Percentiles rank a stretch among this genome's conserved stretches.
Evolutionary conservation across 2,113 vertebrate genomes (phyloP).

Genomic region (Trematocara zebra): DNA sequence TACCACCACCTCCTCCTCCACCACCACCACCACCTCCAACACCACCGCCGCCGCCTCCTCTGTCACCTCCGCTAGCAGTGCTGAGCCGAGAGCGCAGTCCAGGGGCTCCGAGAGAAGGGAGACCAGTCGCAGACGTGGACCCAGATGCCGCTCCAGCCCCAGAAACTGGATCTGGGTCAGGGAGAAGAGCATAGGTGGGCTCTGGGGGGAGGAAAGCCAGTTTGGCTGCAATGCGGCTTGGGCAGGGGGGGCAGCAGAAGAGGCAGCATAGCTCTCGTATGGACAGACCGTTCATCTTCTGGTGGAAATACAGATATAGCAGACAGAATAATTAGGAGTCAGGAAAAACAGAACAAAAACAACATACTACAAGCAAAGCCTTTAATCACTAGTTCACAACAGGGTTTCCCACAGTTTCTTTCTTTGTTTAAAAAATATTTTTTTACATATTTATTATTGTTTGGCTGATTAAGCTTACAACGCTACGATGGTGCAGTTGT

Average conservation of each 20-base stretch:
- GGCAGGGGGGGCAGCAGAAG: conserved; percentile 99
- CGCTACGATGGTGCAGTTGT: background rate
- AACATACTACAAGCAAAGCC: background rate
- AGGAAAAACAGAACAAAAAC: background rate
- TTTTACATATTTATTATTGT: background rate
- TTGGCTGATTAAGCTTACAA: background rate
- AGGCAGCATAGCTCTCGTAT: conserved; percentile 94
- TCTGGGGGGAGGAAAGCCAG: conserved; percentile 94
- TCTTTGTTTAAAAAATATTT: background rate
- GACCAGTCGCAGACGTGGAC: conserved; percentile 42
- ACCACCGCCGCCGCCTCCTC: conserved; percentile 10
- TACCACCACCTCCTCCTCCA: background rate
- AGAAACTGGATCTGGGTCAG: conserved; percentile 79
- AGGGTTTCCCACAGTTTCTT: background rate
- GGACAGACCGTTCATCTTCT: conserved; percentile 92
- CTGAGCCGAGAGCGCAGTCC: conserved; percentile 69
- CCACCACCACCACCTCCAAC: conserved; percentile 9
- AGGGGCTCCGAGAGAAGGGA: conserved; percentile 57
- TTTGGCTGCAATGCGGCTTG: conserved; percentile 94
- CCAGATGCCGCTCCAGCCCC: conserved; percentile 57
- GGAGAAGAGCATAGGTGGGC: conserved; percentile 87
- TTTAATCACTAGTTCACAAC: background rate
- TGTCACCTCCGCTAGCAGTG: conserved; percentile 39
- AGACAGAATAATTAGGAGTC: background rate
- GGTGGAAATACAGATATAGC: conserved; percentile 5